Conservation (phyloP, 2,797 vertebrate genomes). For the Sebastes baramenuke region DNA sequence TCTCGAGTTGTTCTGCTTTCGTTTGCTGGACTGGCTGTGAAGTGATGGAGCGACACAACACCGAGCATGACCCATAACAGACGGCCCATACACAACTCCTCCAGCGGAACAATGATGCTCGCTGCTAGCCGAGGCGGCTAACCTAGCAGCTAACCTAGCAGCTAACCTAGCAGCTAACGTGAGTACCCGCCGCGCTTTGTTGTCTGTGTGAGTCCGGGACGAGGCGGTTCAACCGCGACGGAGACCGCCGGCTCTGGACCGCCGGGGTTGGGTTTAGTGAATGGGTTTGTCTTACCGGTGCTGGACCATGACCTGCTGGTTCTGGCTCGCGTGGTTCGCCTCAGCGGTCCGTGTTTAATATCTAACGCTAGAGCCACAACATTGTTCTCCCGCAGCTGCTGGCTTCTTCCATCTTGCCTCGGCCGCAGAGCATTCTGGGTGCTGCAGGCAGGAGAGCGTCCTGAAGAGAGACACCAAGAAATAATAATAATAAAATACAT, state of each 20-base stretch:
- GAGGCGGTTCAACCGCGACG: not conserved
- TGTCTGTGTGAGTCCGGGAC: slow-evolving; percentile 57
- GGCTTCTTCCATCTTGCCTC: slow-evolving; percentile 86
- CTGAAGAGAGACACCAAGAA: slow-evolving; percentile 46
- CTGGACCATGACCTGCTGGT: slow-evolving; percentile 76
- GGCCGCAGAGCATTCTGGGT: slow-evolving; percentile 86
- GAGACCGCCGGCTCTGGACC: not conserved
- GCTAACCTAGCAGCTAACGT: slow-evolving; percentile 58
- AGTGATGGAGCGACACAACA: slow-evolving; percentile 60
- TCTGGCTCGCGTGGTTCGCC: slow-evolving; percentile 52
- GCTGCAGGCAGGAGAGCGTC: slow-evolving; percentile 69
- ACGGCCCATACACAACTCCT: slow-evolving; percentile 73
- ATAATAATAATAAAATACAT: too few species aligned
- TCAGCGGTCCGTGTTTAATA: slow-evolving; percentile 62
- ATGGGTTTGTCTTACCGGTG: slow-evolving; percentile 73
- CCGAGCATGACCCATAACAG: slow-evolving; percentile 74
- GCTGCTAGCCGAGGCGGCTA: slow-evolving; percentile 73
- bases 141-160: not conserved
- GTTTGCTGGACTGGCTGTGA: slow-evolving; percentile 27
- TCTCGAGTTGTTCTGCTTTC: not conserved
- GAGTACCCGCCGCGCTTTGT: slow-evolving; percentile 77
- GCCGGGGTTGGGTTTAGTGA: not conserved
- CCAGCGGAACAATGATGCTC: slow-evolving; percentile 84
- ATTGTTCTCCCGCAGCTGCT: slow-evolving; percentile 86
- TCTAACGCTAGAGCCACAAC: slow-evolving; percentile 79